Percentiles rank a stretch among this genome's conserved stretches.
phyloP scores from a whole-genome alignment of 2,797 vertebrate species.

The Sebastes wilsoni region DNA sequence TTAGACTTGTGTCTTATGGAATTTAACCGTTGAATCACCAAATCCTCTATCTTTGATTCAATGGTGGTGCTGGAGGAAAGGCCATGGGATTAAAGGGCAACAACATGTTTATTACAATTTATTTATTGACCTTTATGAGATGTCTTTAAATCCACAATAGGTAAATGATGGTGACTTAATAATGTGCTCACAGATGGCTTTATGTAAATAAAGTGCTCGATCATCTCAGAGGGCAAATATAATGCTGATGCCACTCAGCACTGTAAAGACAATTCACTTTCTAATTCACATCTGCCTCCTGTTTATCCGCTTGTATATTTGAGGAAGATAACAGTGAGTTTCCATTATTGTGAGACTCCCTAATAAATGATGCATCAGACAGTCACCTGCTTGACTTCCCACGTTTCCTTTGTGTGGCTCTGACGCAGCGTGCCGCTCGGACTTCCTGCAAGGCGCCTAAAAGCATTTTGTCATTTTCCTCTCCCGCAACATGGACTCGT shows the following conservation, averaged over 20 bases:
- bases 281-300: background rate
- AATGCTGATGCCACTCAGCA: background rate
- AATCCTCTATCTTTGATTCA: background rate
- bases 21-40: background rate
- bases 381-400: conserved; percentile 67
- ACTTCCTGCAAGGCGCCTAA: conserved; percentile 49
- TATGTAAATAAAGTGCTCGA: background rate
- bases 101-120: background rate
- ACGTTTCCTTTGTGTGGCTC: conserved; percentile 53
- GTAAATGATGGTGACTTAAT: background rate
- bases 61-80: background rate
- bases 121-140: background rate
- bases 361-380: conserved; percentile 63
- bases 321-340: conserved; percentile 42
- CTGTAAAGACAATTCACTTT: background rate
- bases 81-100: background rate
- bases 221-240: background rate
- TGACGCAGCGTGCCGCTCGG: conserved; percentile 32
- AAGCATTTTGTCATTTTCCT: conserved; percentile 71
- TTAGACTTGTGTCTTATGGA: no score
- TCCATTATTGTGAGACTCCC: conserved; percentile 39
- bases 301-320: conserved; percentile 44
- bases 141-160: background rate
- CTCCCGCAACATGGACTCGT: conserved; percentile 11
- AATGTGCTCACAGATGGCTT: background rate